Evolutionary conservation across 2,113 vertebrate species (phyloP), one percentile per base, ranked within the genome.

Genomic region (Acrocephalus arundinaceus): DNA sequence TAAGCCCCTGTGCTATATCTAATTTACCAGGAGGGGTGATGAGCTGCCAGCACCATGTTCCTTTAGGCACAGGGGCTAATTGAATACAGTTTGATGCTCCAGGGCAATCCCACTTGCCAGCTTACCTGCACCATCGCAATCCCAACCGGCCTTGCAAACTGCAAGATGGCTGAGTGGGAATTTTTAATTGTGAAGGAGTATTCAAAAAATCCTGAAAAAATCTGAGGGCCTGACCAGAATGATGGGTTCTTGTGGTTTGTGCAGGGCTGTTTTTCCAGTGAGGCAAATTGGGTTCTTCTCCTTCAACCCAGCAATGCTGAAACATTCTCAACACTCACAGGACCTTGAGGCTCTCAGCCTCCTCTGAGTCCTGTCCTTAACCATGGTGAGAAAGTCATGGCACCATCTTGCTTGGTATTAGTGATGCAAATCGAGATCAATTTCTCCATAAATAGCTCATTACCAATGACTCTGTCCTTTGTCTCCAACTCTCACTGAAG

Each of bases 31-130:
- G 70, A 75, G 78, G 77, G 92, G 31, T 39, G 84, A 59, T 28
- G 82, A 89, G 87, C 87, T 95, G 95, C 94, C 96, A 93, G 86
- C 90, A 66, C 84, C 74, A 2, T 13, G 66, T 62, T 93, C 30
- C 73, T 78, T 80, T 58, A 86, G 77, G 65, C 5, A 8, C 81
- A 78, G 84, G 83, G 77, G 70, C 70, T 92, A 28, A 94, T 15
- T 75, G 45, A 94, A 78, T 35, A 20, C 2, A 52, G 58, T 35
- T 84, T 3, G 9, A 28, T 90, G 92, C 85, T 93, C n/a, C 4
- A 0, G 90, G 94, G 85, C 58, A 92, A 61, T 45, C 21, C 81
- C 0, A 0, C 45, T 72, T 75, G 63, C 63, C 90, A 90, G 72
- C 1, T 79, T 55, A 80, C 75, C 90, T 89, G 85, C 67, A 59